These are phyloP conservation scores for Papilio elwesi DNA, from an alignment of 2,888 invertebrate species.

Conservation along the genomic window DNA sequence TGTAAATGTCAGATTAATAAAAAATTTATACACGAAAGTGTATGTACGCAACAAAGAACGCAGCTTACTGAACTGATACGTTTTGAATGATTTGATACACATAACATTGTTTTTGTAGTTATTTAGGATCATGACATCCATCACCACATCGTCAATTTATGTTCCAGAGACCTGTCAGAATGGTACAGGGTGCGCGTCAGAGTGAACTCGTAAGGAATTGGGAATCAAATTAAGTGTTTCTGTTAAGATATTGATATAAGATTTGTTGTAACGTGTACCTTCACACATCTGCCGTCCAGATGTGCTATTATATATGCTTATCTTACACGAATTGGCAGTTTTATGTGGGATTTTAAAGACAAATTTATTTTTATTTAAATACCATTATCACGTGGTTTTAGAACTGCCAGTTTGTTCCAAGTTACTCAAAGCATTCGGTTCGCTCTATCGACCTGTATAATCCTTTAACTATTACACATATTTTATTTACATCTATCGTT, in stretches of 20 bases:
- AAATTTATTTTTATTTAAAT: constrained; percentile 44
- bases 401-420: constrained; percentile 77
- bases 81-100: constrained; percentile 17
- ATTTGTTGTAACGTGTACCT: constrained; percentile 82
- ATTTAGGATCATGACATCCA: constrained; percentile 65
- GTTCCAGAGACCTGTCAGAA: constrained; percentile 88
- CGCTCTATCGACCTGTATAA: constrained; percentile 66
- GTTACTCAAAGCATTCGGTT: constrained; percentile 59
- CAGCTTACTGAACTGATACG: constrained; percentile 28
- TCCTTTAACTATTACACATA: constrained; percentile 12
- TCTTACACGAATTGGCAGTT: constrained; percentile 78
- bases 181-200: constrained; percentile 94
- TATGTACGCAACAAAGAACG: neutral
- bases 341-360: constrained; percentile 45
- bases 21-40: neutral
- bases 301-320: constrained; percentile 75
- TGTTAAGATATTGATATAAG: constrained; percentile 68
- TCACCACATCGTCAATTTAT: constrained; percentile 80
- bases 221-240: constrained; percentile 80
- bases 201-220: constrained; percentile 91
- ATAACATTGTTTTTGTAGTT: constrained; percentile 31
- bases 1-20: constrained; percentile 22
- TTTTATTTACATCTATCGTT: constrained; percentile 34
- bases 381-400: constrained; percentile 45
- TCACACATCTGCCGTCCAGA: constrained; percentile 81